Percentiles rank a stretch among this genome's conserved stretches.
phyloP scores from a whole-genome alignment of 2,888 invertebrate genomes.

The Aphrophora alni region DNA sequence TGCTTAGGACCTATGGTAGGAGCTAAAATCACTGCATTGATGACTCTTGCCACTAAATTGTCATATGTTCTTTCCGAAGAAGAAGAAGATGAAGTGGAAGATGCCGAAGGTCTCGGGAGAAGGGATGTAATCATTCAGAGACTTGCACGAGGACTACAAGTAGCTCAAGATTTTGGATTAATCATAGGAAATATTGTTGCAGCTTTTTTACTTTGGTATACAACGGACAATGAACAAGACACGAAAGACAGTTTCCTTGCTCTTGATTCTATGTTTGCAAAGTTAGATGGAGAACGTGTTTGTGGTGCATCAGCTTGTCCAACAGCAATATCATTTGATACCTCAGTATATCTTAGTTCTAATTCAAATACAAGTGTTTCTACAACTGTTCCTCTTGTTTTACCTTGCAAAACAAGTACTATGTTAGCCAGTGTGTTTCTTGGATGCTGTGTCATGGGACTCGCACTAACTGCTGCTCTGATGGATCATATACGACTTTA shows the following conservation, averaged over 20 bases:
- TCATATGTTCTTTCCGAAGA: conserved; percentile 58
- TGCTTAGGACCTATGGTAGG: conserved; percentile 57
- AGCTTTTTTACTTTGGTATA: conserved; percentile 59
- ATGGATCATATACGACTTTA: conserved; percentile 64
- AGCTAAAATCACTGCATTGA: conserved; percentile 56
- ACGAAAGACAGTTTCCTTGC: conserved; percentile 45
- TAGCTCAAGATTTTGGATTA: conserved; percentile 64
- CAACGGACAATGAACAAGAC: conserved; percentile 48
- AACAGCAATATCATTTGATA: conserved; percentile 46
- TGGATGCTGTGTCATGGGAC: conserved; percentile 58
- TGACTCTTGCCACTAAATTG: conserved; percentile 59
- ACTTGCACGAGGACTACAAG: conserved; percentile 63
- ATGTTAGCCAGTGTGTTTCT: conserved; percentile 58
- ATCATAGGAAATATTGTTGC: conserved; percentile 63
- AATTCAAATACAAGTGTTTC: conserved; percentile 6
- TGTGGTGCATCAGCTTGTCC: conserved; percentile 67
- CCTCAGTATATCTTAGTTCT: neutral
- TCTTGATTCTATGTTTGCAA: conserved; percentile 62
- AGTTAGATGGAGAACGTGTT: conserved; percentile 63
- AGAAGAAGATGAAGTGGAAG: conserved; percentile 57
- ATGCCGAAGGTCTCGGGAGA: conserved; percentile 42
- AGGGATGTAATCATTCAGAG: conserved; percentile 57
- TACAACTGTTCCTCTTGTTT: conserved; percentile 28
- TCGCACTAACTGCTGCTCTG: conserved; percentile 58
- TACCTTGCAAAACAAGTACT: conserved; percentile 56